phyloP scores from a whole-genome alignment of 2,113 vertebrate genomes.

The Ancistrus triradiatus region DNA sequence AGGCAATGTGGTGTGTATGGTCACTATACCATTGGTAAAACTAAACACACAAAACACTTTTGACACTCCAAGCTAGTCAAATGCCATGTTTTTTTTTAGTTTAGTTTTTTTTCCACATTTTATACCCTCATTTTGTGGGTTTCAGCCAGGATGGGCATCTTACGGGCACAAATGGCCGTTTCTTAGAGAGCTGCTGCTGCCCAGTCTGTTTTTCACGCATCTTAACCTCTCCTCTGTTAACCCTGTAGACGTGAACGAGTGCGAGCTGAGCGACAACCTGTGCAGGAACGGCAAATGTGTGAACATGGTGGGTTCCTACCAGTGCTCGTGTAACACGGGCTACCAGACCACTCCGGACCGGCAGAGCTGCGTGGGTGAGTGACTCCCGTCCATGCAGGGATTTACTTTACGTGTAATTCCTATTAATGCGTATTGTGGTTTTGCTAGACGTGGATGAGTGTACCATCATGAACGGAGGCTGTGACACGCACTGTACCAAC shows the following conservation, averaged over 20 bases:
- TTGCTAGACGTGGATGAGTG: conserved; percentile 71
- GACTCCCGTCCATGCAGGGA: not conserved
- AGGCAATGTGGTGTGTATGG: too few relatives aligned
- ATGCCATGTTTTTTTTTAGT: too few relatives aligned
- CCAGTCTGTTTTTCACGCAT: too few relatives aligned
- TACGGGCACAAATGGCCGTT: too few relatives aligned
- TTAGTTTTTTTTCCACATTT: too few relatives aligned
- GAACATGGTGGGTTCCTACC: conserved; percentile 86
- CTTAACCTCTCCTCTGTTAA: not conserved
- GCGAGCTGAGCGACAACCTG: conserved; percentile 81
- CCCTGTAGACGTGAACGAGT: conserved; percentile 84
- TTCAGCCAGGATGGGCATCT: too few relatives aligned
- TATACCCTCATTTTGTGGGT: too few relatives aligned
- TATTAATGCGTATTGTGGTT: not conserved
- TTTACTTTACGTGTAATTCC: not conserved
- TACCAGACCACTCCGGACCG: conserved; percentile 80
- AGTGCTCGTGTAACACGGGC: conserved; percentile 81
- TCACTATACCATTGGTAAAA: too few relatives aligned
- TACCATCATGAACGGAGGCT: conserved; percentile 83
- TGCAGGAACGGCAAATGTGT: conserved; percentile 83
- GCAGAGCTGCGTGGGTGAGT: conserved; percentile 87
- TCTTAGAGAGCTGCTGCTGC: too few relatives aligned
- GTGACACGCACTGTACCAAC: conserved; percentile 84
- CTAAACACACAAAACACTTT: too few relatives aligned
- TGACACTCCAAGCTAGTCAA: too few relatives aligned